phyloP scores from a whole-genome alignment of 2,113 vertebrate species.

The Mandrillus leucophaeus region DNA sequence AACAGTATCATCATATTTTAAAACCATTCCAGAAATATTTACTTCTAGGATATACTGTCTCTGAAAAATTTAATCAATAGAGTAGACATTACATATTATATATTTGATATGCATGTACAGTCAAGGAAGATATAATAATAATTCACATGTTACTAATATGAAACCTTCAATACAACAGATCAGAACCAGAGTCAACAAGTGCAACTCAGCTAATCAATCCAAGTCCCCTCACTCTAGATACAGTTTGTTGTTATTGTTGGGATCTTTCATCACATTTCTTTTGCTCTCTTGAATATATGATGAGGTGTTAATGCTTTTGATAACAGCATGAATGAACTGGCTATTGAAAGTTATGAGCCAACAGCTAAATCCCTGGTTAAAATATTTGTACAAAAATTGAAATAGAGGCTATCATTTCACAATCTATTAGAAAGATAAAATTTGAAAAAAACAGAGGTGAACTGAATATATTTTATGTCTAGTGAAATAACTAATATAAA shows the following conservation, averaged over 20 bases:
- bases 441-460: background rate
- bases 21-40: conserved; percentile 49
- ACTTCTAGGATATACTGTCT: conserved; percentile 2
- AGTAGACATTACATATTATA: background rate
- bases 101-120: background rate
- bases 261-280: background rate
- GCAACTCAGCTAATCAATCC: accelerated
- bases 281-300: background rate
- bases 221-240: background rate
- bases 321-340: background rate
- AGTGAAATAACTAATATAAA: background rate
- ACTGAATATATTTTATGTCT: background rate
- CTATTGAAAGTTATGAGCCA: background rate
- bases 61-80: background rate
- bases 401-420: background rate
- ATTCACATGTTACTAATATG: background rate
- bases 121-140: background rate
- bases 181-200: background rate
- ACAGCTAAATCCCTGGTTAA: background rate
- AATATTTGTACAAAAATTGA: background rate
- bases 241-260: background rate
- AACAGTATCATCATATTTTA: conserved; percentile 48
- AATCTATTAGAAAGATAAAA: background rate
- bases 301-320: background rate
- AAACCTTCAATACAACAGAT: background rate